Base-by-base conservation (phyloP, 2,888 invertebrate genomes). In the Tipula vernalis region DNA sequence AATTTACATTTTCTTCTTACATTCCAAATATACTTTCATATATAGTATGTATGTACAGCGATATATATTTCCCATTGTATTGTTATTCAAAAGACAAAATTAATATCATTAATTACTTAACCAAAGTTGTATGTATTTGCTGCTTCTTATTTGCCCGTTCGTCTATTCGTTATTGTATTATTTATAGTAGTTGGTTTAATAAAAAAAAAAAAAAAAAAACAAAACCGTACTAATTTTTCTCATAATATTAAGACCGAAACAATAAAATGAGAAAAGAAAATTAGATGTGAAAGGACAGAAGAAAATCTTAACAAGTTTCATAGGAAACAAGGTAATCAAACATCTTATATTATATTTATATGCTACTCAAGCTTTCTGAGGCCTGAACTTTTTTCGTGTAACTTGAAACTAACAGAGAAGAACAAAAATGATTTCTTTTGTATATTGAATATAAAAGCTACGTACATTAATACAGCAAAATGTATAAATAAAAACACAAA, bases 41-140 rank as follows among this genome's bases (percentile, higher is more conserved):
- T 15, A n/a, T 18, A 51, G 2, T 51, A 51, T 10, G 15, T 10
- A 57, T 15, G 15, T 15, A 57, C 15, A 57, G 15, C 51, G 51
- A 28, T 28, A 28, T 15, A 28, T 71, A 51, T 44, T 44, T 44
- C 10, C 10, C 10, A 44, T 44, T 44, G 28, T 71, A 71, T 71
- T 71, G 28, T 71, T 71, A 71, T 71, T 71, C 71, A 71, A 71
- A 71, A 71, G 71, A 71, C 71, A 71, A 71, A 71, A 71, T 71
- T 71, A 71, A 71, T 71, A 71, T 71, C 71, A 71, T 71, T 71
- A 71, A 71, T 71, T 71, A 71, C 71, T 71, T 71, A 71, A 71
- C 71, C 71, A 71, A 71, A 71, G 71, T 71, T 71, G 71, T 71
- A 71, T 71, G 71, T 71, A 71, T 71, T 71, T 28, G 71, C 28